Base-by-base conservation (phyloP, 1,140 invertebrate genomes). In the Apocrypta bakeri region DNA sequence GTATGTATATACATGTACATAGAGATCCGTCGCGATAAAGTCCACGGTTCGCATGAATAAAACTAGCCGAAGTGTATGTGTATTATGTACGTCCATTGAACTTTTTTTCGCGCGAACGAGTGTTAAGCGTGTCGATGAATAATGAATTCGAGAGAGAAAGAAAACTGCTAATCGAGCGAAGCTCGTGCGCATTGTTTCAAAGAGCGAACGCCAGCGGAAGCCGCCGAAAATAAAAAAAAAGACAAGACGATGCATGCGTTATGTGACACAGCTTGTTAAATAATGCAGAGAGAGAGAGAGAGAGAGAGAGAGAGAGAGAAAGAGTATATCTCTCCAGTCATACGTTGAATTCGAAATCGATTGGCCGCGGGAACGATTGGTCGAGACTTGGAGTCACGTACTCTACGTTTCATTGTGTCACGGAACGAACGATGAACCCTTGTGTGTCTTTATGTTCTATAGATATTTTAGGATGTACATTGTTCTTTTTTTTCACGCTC, bases 291-390 rank as follows among this genome's bases (percentile, higher is more conserved):
- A 27, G 77, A 25, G 61, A 56, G n/a, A 9, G 33, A 14, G 17
- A 14, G 24, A 7, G 61, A 2, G 61, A 3, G 61, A 3, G 61
- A 12, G 3, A 4, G 9, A 4, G 17, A 12, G 61, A 63, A 25
- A 27, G 25, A 7, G 2, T 68, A 68, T 31, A 56, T 56, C 21
- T 56, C 48, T 56, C 17, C 21, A n/a, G 63, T 33, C 61, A 24
- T 77, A 64, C 42, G 29, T 12, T 79, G 76, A 79, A 79, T 79
- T 79, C 76, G 40, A 69, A 79, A 79, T 79, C 76, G 76, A 68
- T 69, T 68, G 25, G 64, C 25, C 11, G 40, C 76, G 24, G 11
- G 48, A 56, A 2, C 37, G 76, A 79, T 69, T 56, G 61, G 64
- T 33, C 74, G 14, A 31, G n/a, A 31, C 56, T 8, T 64, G n/a